Evolutionary conservation across 2,113 vertebrate species (phyloP).

Genomic region (Eurypyga helias): DNA sequence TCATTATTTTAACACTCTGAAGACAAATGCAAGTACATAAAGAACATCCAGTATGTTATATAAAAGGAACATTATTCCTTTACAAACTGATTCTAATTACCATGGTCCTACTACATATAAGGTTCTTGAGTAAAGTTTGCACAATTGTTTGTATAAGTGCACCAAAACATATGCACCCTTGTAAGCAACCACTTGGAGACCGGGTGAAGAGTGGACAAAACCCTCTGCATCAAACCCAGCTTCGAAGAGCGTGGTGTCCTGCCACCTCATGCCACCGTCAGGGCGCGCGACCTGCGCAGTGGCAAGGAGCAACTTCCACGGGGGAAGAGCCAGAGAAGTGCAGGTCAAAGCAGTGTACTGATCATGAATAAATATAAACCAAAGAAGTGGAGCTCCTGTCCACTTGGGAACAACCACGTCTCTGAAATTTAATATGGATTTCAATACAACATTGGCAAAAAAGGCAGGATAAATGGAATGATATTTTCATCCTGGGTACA

Average conservation of each 20-base stretch:
- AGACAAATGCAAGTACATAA: neutral
- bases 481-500: neutral
- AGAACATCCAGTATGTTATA: neutral
- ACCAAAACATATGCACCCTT: neutral
- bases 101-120: too few species aligned
- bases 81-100: neutral
- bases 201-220: too few species aligned
- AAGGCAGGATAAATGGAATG: neutral
- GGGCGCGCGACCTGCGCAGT: rapidly evolving
- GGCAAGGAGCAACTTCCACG: neutral
- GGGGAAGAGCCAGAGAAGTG: neutral
- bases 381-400: neutral
- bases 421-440: neutral
- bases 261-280: rapidly evolving
- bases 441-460: neutral
- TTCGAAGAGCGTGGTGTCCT: too few species aligned
- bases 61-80: neutral
- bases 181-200: neutral
- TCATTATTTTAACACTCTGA: neutral
- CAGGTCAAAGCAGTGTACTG: rapidly evolving
- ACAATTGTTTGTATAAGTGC: rapidly evolving
- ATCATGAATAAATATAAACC: neutral
- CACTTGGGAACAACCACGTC: neutral
- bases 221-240: neutral
- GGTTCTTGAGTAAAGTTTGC: neutral